Conservation (phyloP, 2,797 vertebrate genomes). For the Phalanger gymnotis region DNA sequence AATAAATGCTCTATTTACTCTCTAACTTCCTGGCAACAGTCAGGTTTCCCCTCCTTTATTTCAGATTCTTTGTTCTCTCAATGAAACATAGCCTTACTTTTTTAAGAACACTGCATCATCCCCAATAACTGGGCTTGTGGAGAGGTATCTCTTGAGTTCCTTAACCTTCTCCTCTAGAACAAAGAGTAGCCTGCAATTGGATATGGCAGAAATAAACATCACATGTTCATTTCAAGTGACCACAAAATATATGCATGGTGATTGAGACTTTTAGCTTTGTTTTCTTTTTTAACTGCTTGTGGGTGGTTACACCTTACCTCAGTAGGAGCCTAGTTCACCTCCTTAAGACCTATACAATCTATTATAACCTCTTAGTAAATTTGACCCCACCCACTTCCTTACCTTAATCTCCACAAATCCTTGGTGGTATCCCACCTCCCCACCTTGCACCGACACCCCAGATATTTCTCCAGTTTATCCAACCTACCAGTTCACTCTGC, state of each 20-base stretch:
- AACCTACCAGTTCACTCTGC: neutral
- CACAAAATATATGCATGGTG: neutral
- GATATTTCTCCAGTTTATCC: neutral
- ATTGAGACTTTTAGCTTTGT: neutral
- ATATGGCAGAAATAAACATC: neutral
- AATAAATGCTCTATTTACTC: too few relatives aligned
- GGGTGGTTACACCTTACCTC: neutral
- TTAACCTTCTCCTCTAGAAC: neutral
- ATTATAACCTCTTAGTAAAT: neutral
- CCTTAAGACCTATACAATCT: neutral
- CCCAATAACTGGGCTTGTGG: too few relatives aligned
- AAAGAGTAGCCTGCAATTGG: neutral
- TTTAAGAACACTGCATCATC: neutral
- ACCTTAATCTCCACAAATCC: neutral
- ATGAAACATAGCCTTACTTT: neutral
- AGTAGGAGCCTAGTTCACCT: neutral
- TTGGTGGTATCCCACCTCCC: neutral
- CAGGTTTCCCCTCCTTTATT: neutral
- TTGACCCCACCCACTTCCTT: neutral
- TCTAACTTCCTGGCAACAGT: too few relatives aligned
- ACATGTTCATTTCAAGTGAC: neutral
- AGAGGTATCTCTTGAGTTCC: neutral
- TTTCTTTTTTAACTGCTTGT: neutral
- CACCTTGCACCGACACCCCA: neutral
- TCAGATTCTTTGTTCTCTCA: neutral